Evolutionary conservation across 2,888 invertebrate genomes (phyloP).

Genomic region (Xestia rhomboidea): DNA sequence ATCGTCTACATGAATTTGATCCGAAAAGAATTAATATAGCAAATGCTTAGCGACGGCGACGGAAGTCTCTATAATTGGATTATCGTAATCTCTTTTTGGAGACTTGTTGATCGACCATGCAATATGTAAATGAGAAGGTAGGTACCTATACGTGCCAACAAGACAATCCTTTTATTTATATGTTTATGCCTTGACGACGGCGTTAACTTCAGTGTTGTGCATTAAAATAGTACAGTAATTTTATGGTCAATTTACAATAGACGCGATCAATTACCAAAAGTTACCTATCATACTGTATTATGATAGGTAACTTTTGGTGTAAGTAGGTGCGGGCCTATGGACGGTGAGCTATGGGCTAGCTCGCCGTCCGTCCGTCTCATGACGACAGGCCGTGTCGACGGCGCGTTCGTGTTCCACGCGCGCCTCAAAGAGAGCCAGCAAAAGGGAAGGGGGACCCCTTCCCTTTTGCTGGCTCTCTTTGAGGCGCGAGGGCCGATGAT

Average conservation of each 20-base stretch:
- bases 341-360: too few relatives aligned
- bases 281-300: too few relatives aligned
- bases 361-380: too few relatives aligned
- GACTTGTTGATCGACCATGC: neutral
- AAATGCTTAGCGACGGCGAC: neutral
- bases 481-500: too few relatives aligned
- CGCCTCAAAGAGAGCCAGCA: too few relatives aligned
- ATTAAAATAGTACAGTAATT: neutral
- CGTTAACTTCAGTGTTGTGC: neutral
- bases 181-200: neutral
- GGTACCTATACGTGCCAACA: neutral
- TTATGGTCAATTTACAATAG: neutral
- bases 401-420: too few relatives aligned
- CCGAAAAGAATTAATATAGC: neutral
- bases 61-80: neutral
- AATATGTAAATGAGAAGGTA: neutral
- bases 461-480: too few relatives aligned
- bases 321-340: too few relatives aligned
- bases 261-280: neutral
- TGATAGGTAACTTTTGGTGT: too few relatives aligned
- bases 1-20: constrained; percentile 1
- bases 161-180: too few relatives aligned
- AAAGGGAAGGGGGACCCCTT: too few relatives aligned
- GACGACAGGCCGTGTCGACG: too few relatives aligned
- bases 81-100: neutral